Percentiles rank a stretch among this genome's conserved stretches.
phyloP scores from a whole-genome alignment of 2,113 vertebrate species.

The Charadrius vociferus region DNA sequence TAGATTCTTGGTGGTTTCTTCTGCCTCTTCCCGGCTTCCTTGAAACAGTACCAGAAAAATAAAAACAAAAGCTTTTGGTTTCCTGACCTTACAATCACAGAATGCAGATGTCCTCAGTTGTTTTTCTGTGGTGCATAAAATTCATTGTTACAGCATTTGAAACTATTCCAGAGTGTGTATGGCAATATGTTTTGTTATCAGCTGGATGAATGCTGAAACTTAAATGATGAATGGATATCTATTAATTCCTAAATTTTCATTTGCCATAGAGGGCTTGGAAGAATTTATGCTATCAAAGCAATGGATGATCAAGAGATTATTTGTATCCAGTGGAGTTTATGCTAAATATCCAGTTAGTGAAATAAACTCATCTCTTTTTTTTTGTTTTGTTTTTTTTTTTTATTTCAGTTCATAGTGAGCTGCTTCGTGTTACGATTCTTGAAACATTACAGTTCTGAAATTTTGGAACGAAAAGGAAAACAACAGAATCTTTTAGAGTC shows the following conservation, averaged over 20 bases:
- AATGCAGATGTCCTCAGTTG: not conserved
- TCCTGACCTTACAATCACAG: not conserved
- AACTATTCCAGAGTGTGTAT: not conserved
- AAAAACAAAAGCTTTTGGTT: conserved; percentile 40
- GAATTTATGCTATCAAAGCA: not conserved
- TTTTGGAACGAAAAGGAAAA: not conserved
- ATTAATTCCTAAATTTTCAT: not conserved
- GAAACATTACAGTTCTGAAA: not conserved
- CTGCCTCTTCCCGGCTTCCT: not conserved
- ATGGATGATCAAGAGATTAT: not conserved
- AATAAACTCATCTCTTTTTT: not conserved
- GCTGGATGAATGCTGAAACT: not conserved
- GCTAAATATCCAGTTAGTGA: not conserved
- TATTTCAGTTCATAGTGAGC: not conserved
- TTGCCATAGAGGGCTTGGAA: not conserved
- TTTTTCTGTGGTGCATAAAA: not conserved
- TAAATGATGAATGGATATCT: not conserved
- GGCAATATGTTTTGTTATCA: not conserved
- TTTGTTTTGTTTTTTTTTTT: no score
- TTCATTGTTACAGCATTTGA: not conserved
- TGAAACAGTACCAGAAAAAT: not conserved
- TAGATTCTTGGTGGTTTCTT: not conserved
- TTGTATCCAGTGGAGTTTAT: not conserved
- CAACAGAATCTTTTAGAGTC: not conserved
- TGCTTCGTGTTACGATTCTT: not conserved